These are phyloP conservation scores for Alligator mississippiensis DNA, from an alignment of 2,113 vertebrate genomes.

Conservation along the genomic window DNA sequence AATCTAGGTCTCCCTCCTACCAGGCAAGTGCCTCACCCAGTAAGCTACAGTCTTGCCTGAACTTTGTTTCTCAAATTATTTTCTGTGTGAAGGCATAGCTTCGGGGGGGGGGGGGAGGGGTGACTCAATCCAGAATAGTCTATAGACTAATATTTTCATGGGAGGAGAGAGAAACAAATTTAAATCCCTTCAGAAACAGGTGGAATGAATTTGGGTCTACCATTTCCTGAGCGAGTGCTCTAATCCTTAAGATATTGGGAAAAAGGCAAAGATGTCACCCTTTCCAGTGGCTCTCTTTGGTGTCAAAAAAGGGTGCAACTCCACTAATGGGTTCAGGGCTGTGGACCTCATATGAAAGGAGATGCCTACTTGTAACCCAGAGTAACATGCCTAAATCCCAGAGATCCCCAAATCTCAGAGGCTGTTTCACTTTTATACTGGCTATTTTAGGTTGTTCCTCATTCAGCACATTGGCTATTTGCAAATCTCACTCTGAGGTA, in stretches of 20 bases:
- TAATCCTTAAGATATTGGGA: neutral
- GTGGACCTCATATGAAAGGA: neutral
- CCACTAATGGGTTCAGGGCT: accelerated
- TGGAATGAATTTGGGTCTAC: too few species aligned
- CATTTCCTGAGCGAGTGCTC: neutral
- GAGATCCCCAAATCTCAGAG: neutral
- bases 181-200: too few species aligned
- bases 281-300: neutral
- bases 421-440: neutral
- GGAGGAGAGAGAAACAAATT: too few species aligned
- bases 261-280: neutral
- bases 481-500: accelerated
- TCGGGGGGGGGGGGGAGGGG: too few species aligned
- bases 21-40: too few species aligned
- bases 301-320: neutral
- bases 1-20: too few species aligned
- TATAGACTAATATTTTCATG: too few species aligned
- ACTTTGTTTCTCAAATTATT: too few species aligned
- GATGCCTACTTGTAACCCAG: neutral
- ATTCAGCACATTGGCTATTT: neutral
- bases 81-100: too few species aligned
- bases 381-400: accelerated
- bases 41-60: too few species aligned
- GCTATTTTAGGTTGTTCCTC: accelerated
- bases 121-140: too few species aligned